Evolutionary conservation across 1,140 invertebrate species (phyloP).

Genomic region (Armadillidium nasatum): DNA sequence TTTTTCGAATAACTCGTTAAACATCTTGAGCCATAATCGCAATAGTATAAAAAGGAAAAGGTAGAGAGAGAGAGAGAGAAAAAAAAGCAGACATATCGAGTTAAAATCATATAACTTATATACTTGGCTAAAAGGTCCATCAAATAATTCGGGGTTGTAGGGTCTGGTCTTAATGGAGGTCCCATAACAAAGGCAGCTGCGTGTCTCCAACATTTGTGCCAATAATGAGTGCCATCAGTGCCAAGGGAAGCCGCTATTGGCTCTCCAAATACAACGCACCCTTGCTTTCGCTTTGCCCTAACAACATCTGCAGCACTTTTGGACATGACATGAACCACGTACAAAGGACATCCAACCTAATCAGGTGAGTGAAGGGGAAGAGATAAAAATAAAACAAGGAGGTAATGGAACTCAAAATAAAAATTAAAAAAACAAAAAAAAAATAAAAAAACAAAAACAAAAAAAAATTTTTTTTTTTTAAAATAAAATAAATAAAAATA

Average conservation of each 20-base stretch:
- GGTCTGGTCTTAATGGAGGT: constrained; percentile 82
- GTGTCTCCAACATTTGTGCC: constrained; percentile 75
- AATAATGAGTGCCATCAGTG: constrained; percentile 71
- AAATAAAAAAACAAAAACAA: neutral
- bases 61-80: no score
- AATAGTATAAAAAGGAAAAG: no score
- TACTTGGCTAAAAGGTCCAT: constrained; percentile 67
- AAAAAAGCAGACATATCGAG: no score
- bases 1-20: no score
- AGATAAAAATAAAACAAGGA: constrained; percentile 18
- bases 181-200: constrained; percentile 85
- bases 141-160: constrained; percentile 63
- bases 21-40: no score
- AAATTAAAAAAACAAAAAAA: no score
- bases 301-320: constrained; percentile 78
- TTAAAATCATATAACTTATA: no score
- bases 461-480: no score
- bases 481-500: no score
- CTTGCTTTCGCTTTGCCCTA: constrained; percentile 63
- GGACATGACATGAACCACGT: constrained; percentile 96
- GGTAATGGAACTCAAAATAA: neutral
- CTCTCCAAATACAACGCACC: constrained; percentile 79
- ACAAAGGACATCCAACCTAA: constrained; percentile 80
- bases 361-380: constrained; percentile 17
- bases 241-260: constrained; percentile 82